These are phyloP conservation scores for Enoplolaimus lenunculus DNA, from an alignment of 2,888 invertebrate genomes.

Conservation along the genomic window DNA sequence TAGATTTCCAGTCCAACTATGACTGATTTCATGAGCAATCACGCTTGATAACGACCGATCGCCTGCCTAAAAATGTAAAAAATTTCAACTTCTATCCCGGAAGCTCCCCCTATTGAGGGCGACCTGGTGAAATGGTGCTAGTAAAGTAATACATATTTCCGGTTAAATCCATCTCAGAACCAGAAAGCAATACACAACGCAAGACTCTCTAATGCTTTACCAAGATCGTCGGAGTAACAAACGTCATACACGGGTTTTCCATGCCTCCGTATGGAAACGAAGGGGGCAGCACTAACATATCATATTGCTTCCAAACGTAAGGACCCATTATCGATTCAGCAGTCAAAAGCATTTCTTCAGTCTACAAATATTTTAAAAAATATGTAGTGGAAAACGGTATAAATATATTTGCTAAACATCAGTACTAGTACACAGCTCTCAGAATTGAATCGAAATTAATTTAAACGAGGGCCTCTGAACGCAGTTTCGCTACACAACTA, in stretches of 20 bases:
- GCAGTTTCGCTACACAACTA: not conserved
- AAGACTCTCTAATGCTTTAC: slow-evolving; percentile 4
- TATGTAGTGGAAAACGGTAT: slow-evolving; percentile 17
- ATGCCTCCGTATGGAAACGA: slow-evolving; percentile 89
- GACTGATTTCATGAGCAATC: slow-evolving; percentile 84
- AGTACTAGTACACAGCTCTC: not conserved
- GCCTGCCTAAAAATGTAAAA: slow-evolving; percentile 65
- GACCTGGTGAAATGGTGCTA: no score
- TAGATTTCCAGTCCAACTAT: slow-evolving; percentile 87
- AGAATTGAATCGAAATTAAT: not conserved
- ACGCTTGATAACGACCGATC: slow-evolving; percentile 76
- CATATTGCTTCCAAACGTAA: slow-evolving; percentile 79
- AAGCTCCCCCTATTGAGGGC: no score
- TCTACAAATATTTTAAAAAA: slow-evolving; percentile 41
- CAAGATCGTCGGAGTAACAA: slow-evolving; percentile 66
- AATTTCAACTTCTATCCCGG: no score
- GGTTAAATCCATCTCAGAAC: no score
- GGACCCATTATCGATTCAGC: slow-evolving; percentile 72
- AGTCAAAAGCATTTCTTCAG: slow-evolving; percentile 62
- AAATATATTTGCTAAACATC: not conserved
- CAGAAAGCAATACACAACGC: not conserved
- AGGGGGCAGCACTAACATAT: slow-evolving; percentile 71
- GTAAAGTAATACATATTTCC: no score
- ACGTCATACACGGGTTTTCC: slow-evolving; percentile 92
- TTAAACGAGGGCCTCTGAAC: not conserved